Base-by-base conservation (phyloP, 2,888 invertebrate genomes). In the Augochlorella aurata region DNA sequence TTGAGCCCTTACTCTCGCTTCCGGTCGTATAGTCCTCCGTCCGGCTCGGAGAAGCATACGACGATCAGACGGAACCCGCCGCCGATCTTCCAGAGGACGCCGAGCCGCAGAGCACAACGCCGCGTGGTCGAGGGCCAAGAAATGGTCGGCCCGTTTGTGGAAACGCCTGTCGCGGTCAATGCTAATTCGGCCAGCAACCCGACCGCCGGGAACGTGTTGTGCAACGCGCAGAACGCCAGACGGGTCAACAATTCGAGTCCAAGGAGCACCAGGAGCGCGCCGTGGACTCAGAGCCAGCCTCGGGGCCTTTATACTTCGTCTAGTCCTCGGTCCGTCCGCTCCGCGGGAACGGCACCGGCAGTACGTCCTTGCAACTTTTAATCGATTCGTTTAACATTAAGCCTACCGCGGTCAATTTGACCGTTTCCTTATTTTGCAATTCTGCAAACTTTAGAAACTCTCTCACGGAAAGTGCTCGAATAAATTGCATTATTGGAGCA, bases 211-310 rank as follows among this genome's bases (percentile, higher is more conserved):
- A 85, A 74, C 71, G 90, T 87, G 77, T 88, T 85, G 72, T 88
- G 88, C 79, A 84, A 77, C 50, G 50, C 80, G 21, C 86, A 86
- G 49, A 89, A 81, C 71, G 67, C 89, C 9, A 89, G 91, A 78
- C 90, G 92, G 54, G 85, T 91, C 10, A 91, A 87, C 79, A 91
- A 89, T 81, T 91, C 93, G 49, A 93, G 93, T 82, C 97, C 98
- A 1, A 95, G 97, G 69, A 97, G 97, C 90, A 97, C 97, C 10
- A 95, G 97, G 82, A 97, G 98, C 90, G 97, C 97, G 0, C 96
- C 96, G 7, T 96, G 96, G 96, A 95, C 96, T 47, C 96, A 97
- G 84, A 96, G 96, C 47, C 96, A 96, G 91, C 95, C 96, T 67
- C 96, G 97, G 84, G 97, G 97, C 12, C 95, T 97, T 74, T 97